Evolutionary conservation across 1,140 invertebrate species (phyloP).

Genomic region (Penaeus chinensis): DNA sequence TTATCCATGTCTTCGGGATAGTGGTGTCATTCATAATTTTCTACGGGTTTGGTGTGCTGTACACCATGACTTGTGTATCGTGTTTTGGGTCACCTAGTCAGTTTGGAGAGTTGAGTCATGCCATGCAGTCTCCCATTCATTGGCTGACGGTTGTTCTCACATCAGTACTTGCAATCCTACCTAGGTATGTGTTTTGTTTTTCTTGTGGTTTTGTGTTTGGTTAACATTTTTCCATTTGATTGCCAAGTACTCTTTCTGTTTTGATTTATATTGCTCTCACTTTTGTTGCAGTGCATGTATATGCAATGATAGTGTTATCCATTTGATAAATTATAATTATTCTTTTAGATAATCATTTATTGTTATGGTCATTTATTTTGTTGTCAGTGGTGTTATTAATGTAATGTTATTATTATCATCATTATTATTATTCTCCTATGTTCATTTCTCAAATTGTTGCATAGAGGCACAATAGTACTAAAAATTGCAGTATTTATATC

Average conservation of each 20-base stretch:
- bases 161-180: constrained; percentile 82
- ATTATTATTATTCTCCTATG: no score
- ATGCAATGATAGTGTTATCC: no score
- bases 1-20: constrained; percentile 84
- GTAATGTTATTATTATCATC: neutral
- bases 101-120: constrained; percentile 86
- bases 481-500: no score
- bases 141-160: constrained; percentile 84
- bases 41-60: constrained; percentile 86
- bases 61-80: constrained; percentile 82
- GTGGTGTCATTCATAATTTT: constrained; percentile 82
- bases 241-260: neutral
- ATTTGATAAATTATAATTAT: neutral
- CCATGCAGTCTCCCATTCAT: constrained; percentile 79
- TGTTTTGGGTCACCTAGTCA: constrained; percentile 85
- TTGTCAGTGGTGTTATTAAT: neutral
- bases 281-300: no score
- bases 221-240: neutral
- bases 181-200: constrained; percentile 76
- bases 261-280: no score
- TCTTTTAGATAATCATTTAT: neutral
- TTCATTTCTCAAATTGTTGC: no score
- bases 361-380: neutral
- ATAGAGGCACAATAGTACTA: no score
- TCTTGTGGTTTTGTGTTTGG: neutral